These are phyloP conservation scores for Sarcophaga carnaria DNA, from an alignment of 2,888 invertebrate species.

Conservation along the genomic window DNA sequence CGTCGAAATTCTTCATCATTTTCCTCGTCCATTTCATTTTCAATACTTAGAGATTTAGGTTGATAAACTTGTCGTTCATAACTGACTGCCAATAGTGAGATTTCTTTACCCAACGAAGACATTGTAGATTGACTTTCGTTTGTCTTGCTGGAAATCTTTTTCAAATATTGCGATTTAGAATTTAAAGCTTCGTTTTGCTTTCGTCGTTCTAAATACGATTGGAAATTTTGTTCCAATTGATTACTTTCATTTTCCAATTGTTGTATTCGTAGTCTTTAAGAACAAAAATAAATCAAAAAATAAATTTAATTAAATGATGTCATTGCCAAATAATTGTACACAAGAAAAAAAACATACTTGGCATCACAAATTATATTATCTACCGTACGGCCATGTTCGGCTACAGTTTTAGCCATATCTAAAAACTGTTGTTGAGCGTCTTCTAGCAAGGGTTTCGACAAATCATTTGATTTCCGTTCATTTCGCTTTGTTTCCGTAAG, in stretches of 20 bases:
- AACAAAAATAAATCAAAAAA: constrained; percentile 18
- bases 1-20: constrained; percentile 47
- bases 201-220: constrained; percentile 75
- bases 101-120: constrained; percentile 23
- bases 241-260: constrained; percentile 80
- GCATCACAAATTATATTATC: constrained; percentile 76
- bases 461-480: background rate
- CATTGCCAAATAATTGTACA: too few relatives aligned
- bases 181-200: constrained; percentile 69
- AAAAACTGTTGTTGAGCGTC: constrained; percentile 63
- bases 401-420: constrained; percentile 68
- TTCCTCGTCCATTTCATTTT: constrained; percentile 40
- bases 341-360: constrained; percentile 71
- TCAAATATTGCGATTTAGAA: constrained; percentile 57
- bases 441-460: constrained; percentile 14
- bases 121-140: too few relatives aligned
- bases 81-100: background rate
- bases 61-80: background rate
- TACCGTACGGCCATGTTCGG: constrained; percentile 72
- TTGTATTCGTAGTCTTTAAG: constrained; percentile 76
- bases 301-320: too few relatives aligned
- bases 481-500: background rate
- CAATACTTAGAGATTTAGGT: background rate
- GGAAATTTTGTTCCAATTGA: constrained; percentile 78
- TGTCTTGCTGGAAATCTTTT: constrained; percentile 70